phyloP scores from a whole-genome alignment of 2,797 vertebrate genomes.

The Petrocephalus schoutedeni region DNA sequence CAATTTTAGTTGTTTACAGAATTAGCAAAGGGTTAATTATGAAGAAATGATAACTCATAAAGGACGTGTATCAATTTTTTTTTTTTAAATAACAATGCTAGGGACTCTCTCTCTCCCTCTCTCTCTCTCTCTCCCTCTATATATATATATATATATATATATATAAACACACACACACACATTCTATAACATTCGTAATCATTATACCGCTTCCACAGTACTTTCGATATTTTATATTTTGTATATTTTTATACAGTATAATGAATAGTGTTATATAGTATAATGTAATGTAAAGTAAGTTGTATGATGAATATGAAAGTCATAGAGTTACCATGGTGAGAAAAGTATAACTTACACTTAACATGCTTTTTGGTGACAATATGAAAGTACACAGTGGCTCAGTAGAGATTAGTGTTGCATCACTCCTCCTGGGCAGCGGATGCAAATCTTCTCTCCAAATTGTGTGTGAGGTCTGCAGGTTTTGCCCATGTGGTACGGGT shows the following conservation, averaged over 20 bases:
- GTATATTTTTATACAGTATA: not conserved
- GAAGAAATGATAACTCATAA: not conserved
- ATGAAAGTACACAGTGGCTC: not conserved
- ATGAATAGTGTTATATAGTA: not conserved
- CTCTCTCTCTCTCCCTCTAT: too few relatives aligned
- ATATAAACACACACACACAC: too few relatives aligned
- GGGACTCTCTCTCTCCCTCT: not conserved
- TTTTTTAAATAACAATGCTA: not conserved
- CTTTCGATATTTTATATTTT: not conserved
- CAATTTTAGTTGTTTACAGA: not conserved
- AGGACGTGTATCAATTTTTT: not conserved
- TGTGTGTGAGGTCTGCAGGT: not conserved
- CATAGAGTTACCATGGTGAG: not conserved
- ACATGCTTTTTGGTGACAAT: not conserved
- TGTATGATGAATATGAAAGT: not conserved
- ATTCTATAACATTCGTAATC: not conserved
- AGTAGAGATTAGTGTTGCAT: not conserved
- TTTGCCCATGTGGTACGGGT: not conserved
- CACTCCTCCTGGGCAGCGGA: not conserved
- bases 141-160: not conserved
- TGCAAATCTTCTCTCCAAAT: not conserved
- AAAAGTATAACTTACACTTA: not conserved
- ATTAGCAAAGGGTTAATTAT: not conserved
- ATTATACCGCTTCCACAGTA: too few relatives aligned
- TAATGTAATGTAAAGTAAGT: not conserved